Base-by-base conservation (phyloP, 2,888 invertebrate species). In the Poecilobothrus nobilitatus region DNA sequence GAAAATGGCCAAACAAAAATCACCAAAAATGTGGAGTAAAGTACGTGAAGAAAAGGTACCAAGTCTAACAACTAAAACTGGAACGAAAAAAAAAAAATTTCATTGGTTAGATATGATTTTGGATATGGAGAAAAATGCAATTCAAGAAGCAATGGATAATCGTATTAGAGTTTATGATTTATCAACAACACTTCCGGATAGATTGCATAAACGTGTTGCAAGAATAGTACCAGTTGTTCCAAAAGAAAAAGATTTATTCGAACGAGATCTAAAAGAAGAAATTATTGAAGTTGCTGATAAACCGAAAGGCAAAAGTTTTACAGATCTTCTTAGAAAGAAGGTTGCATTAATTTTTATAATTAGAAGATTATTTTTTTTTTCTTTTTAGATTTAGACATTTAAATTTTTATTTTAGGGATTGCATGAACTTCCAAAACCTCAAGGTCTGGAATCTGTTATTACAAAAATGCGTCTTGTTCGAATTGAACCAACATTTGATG, bases 81-180 rank as follows among this genome's bases (percentile, higher is more conserved):
- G 9, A 10, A 27, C 27, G 5, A 53, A 53, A 18, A 15, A 6
- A 53, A 15, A n/a, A 27, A 74, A 76, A 67, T 66, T 73, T 0
- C 79, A 80, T 70, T 81, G 81, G 81, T 71, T 73, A 27, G 70
- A 73, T 4, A 76, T 78, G 2, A 75, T 80, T 9, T 67, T 74
- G 1, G 77, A 80, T 37, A 76, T 81, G 21, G 80, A 80, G 66
- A 71, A 67, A 18, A 70, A 71, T 0, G 74, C 75, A 0, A 22
- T 22, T 15, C 73, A 74, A n/a, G 73, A 70, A 22, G 66, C 69
- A 1, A 69, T 72, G 20, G 70, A 72, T 1, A 71, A 63, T 0
- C 66, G 67, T 1, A 73, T 75, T 6, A 75, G 72, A 70, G 71
- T 72, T 3, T 73, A 74, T 66, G 79, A 81, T 68, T 79, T 77